Conservation (phyloP, 2,797 vertebrate genomes). For the Cryptoblepharus egeriae region DNA sequence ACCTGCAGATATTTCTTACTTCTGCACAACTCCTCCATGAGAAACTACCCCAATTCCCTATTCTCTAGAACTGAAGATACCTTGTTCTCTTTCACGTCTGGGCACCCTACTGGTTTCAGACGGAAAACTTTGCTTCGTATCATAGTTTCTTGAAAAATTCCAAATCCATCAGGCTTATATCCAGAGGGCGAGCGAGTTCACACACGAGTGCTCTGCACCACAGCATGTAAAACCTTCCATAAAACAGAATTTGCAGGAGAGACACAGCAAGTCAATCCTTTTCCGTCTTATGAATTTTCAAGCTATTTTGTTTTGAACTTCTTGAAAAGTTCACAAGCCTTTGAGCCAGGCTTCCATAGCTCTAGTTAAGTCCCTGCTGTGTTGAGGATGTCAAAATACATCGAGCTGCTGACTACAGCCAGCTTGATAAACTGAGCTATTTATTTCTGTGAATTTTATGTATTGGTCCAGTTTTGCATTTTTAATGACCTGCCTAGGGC, state of each 20-base stretch:
- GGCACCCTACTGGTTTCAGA: neutral
- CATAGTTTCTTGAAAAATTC: constrained; percentile 34
- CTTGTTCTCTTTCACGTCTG: neutral
- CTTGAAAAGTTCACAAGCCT: constrained; percentile 56
- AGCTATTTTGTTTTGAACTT: constrained; percentile 49
- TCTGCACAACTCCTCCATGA: neutral
- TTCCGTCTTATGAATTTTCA: constrained; percentile 48
- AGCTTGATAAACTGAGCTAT: constrained; percentile 52
- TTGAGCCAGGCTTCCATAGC: constrained; percentile 51
- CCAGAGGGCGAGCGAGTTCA: constrained; percentile 22
- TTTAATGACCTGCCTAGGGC: constrained; percentile 57
- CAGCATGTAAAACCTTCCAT: constrained; percentile 41
- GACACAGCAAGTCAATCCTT: constrained; percentile 32
- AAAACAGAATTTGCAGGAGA: constrained; percentile 52
- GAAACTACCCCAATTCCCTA: neutral
- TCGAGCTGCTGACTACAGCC: constrained; percentile 56
- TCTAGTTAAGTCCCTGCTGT: constrained; percentile 50
- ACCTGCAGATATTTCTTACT: neutral
- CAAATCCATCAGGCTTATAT: constrained; percentile 22
- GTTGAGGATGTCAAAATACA: constrained; percentile 58
- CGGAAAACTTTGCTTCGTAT: constrained; percentile 29
- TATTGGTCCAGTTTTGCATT: constrained; percentile 65
- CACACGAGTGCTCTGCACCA: constrained; percentile 12
- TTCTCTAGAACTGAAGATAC: neutral
- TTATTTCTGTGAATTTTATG: constrained; percentile 57